phyloP scores from a whole-genome alignment of 2,797 vertebrate species.

The Lepus townsendii region DNA sequence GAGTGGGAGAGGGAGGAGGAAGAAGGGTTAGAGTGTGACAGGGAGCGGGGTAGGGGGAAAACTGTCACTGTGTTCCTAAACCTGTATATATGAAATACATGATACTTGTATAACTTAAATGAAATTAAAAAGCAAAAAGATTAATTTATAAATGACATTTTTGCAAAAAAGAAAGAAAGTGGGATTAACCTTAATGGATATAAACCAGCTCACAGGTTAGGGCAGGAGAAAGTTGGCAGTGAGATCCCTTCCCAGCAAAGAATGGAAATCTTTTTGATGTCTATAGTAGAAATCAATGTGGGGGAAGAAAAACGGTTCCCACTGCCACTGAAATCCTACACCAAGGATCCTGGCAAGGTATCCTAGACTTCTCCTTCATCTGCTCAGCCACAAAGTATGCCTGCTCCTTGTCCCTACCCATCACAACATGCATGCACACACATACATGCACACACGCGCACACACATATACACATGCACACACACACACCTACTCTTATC shows the following conservation, averaged over 20 bases:
- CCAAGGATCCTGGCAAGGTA: neutral
- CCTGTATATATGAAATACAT: too few relatives aligned
- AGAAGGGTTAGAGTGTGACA: too few relatives aligned
- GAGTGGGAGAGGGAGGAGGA: too few relatives aligned
- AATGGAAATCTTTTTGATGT: neutral
- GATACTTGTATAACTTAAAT: too few relatives aligned
- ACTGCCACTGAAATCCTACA: neutral
- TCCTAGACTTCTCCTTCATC: neutral
- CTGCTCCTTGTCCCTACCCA: slow-evolving; percentile 22
- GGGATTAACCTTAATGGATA: neutral
- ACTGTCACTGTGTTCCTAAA: too few relatives aligned
- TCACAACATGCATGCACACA: neutral
- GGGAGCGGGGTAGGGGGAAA: too few relatives aligned
- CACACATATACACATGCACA: neutral
- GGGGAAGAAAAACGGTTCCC: neutral
- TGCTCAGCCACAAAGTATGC: neutral
- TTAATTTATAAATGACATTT: too few relatives aligned
- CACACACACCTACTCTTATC: neutral
- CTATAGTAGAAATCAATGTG: neutral
- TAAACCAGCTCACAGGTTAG: neutral
- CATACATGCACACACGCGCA: neutral
- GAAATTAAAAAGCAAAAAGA: too few relatives aligned
- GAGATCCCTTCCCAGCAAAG: neutral
- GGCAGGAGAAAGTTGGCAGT: too few relatives aligned
- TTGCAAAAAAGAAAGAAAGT: neutral